Base-by-base conservation (phyloP, 2,113 vertebrate genomes). In the Okapia johnstoni region DNA sequence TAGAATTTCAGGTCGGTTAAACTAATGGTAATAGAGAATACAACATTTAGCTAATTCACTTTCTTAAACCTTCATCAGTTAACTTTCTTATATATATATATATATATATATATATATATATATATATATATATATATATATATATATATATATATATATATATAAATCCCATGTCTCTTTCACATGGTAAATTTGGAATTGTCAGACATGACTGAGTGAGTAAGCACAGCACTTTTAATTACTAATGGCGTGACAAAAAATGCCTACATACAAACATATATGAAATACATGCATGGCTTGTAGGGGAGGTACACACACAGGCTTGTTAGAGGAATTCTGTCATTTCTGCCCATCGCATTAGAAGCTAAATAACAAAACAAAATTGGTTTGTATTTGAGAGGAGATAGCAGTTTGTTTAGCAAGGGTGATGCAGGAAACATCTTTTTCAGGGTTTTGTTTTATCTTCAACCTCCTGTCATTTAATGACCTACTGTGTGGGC, bases 1-100 rank as follows among this genome's bases (percentile, higher is more conserved):
- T 85, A 73, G 85, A 88, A 16, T 55, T 95, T 94, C 9, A 10
- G 55, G 36, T 50, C 90, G 66, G 87, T 96, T 93, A 96, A 96
- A 60, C 28, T 77, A 90, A 88, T 73, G 52, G 19, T 92, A 97
- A 81, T 93, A 94, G 83, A 97, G 97, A 97, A 86, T 94, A 55
- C 16, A 81, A 52, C 54, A 84, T 87, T 91, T 90, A 83, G 55
- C 36, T 93, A 77, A 94, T 93, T 85, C 33, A 52, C 54, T 87
- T 94, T 88, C 46, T 87, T 80, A 93, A 87, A 87, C 7, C 76
- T 66, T 63, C 57, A 33, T 61, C 54, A 84, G 15, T 76, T 96
- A 79, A 76, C 10, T 61, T 76, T 94, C 55, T 96, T 73, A 33
- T 36, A 40, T 40, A 40, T 40, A 40, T 40, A 40, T 61, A 14